Base-by-base conservation (phyloP, 2,888 invertebrate species). In the Caenorhabditis japonica region DNA sequence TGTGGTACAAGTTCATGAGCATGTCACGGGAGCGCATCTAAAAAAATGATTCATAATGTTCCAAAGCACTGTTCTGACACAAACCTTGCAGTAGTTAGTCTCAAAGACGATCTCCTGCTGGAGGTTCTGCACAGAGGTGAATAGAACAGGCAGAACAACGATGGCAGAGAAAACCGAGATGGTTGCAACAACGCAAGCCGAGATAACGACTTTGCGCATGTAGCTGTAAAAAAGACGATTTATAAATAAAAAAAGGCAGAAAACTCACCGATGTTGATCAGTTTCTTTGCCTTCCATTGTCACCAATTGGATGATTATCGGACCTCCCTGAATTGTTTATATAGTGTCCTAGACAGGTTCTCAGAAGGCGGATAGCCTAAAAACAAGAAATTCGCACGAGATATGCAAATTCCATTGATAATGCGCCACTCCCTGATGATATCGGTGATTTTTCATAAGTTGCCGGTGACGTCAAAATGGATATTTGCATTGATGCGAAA, bases 71-170 rank as follows among this genome's bases (percentile, higher is more conserved):
- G 7, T 30, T 7, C 7, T 7, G 10, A 7, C 30, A 10, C 30
- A 7, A 5, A 30, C 30, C 79, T 86, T 85, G 80, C 87, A 87
- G 73, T 83, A 85, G 64, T 84, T 83, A 44, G 85, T 83, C 62
- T 87, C 87, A 44, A 76, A 71, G 10, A 79, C 66, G 62, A 87
- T 73, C 36, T 87, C 87, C 51, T 77, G 76, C 66, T 87, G 86
- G 46, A 87, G 80, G 33, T 70, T 75, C 64, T 85, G 85, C 10
- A 86, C 83, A 62, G 87, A 84, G 64, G 68, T 83, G 77, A 86
- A 85, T 15, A 87, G 78, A 64, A 87, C 71, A 33, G 87, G 87
- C 47, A 87, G 74, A 3, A 85, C 80, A 30, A 87, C 68, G 43
- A 87, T 79, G 17, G 85, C 79, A 4, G 81, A 77, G 49, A 85